These are phyloP conservation scores for Druon quercuslanigerum DNA, from an alignment of 1,140 invertebrate genomes.

Conservation along the genomic window DNA sequence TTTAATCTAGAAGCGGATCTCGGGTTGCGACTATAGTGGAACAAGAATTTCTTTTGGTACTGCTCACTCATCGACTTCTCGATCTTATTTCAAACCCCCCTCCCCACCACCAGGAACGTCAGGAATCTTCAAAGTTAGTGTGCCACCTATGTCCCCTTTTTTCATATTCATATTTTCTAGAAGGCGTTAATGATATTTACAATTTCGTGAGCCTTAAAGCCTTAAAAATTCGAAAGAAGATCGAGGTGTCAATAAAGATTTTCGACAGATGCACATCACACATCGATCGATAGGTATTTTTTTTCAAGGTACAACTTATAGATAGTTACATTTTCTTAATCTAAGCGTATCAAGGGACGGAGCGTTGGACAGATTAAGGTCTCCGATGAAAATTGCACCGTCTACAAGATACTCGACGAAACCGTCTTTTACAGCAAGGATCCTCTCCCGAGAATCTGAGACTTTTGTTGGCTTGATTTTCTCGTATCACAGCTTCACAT, in stretches of 20 bases:
- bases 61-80: slow-evolving; percentile 55
- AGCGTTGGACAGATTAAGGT: slow-evolving; percentile 51
- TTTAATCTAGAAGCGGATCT: slow-evolving; percentile 21
- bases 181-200: background rate
- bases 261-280: slow-evolving; percentile 47
- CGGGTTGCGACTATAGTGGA: slow-evolving; percentile 41
- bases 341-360: slow-evolving; percentile 56
- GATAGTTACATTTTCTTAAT: slow-evolving; percentile 54
- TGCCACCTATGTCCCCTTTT: background rate
- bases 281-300: slow-evolving; percentile 46
- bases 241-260: slow-evolving; percentile 53
- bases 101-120: background rate
- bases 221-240: slow-evolving; percentile 38
- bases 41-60: slow-evolving; percentile 62
- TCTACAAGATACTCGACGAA: background rate
- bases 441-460: background rate
- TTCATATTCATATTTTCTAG: slow-evolving; percentile 12
- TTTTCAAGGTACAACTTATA: slow-evolving; percentile 51
- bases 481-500: slow-evolving; percentile 26
- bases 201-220: background rate
- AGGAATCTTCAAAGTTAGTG: background rate
- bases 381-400: slow-evolving; percentile 31
- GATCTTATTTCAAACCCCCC: slow-evolving; percentile 41
- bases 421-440: background rate
- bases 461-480: slow-evolving; percentile 30